Percentiles rank a stretch among this genome's conserved stretches.
Evolutionary conservation across 2,797 vertebrate species (phyloP).

Genomic region (Amphiprion clarkii): DNA sequence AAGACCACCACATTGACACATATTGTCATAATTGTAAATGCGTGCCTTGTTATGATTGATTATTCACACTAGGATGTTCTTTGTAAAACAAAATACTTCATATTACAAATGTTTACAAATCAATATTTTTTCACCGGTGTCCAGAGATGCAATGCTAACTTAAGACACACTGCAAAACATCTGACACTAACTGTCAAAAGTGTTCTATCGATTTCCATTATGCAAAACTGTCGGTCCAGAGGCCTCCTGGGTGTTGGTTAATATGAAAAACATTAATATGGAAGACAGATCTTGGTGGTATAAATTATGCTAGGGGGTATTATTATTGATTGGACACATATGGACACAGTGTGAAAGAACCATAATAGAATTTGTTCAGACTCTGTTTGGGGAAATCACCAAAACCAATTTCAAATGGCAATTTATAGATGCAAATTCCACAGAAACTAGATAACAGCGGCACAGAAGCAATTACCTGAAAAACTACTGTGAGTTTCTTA

Average conservation of each 20-base stretch:
- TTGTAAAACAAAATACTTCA: neutral
- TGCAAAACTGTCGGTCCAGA: constrained; percentile 21
- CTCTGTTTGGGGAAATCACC: constrained; percentile 46
- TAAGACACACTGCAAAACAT: neutral
- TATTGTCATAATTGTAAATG: constrained; percentile 2
- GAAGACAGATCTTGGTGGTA: constrained; percentile 49
- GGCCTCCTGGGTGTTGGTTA: constrained; percentile 30
- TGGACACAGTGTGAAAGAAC: constrained; percentile 41
- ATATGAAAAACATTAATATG: constrained; percentile 57
- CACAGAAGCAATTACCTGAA: constrained; percentile 55
- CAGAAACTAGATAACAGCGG: constrained; percentile 28
- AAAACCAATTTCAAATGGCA: constrained; percentile 51
- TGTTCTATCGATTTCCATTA: constrained; percentile 42
- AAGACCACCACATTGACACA: neutral
- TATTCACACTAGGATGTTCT: neutral
- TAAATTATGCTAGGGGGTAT: constrained; percentile 51
- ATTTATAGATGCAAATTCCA: constrained; percentile 47
- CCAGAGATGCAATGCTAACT: neutral
- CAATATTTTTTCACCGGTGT: neutral
- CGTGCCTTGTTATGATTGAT: neutral
- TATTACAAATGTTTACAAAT: constrained; percentile 1
- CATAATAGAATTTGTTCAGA: constrained; percentile 39
- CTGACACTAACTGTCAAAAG: constrained; percentile 21
- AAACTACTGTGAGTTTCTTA: constrained; percentile 41
- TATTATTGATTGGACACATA: constrained; percentile 65